Percentiles rank a stretch among this genome's conserved stretches.
These are phyloP conservation scores for Stegophylla sp. DNA, from an alignment of 2,888 invertebrate genomes.

Conservation along the genomic window DNA sequence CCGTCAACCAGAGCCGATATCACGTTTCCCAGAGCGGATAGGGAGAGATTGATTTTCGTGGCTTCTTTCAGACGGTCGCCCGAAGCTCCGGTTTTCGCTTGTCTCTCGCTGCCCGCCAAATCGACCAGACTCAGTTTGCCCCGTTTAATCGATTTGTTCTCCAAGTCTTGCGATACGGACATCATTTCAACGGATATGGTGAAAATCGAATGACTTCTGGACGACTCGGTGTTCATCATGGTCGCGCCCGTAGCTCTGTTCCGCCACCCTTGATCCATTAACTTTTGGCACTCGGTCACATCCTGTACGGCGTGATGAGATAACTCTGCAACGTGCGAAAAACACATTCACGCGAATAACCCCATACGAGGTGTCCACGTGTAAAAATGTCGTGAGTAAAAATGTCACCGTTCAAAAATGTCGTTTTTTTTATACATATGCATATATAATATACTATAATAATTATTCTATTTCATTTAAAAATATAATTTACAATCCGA, in stretches of 20 bases:
- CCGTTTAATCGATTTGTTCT: slow-evolving; percentile 67
- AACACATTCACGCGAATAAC: too few relatives aligned
- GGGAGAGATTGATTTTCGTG: slow-evolving; percentile 85
- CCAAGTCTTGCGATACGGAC: slow-evolving; percentile 65
- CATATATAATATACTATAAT: too few relatives aligned
- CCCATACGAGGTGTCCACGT: too few relatives aligned
- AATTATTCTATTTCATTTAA: too few relatives aligned
- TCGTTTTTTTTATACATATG: too few relatives aligned
- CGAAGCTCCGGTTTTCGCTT: slow-evolving; percentile 83
- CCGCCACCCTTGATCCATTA: slow-evolving; percentile 79
- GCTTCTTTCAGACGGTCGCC: slow-evolving; percentile 87
- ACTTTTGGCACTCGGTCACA: slow-evolving; percentile 76
- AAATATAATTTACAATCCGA: too few relatives aligned
- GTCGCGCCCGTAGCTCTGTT: slow-evolving; percentile 85
- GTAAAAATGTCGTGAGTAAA: too few relatives aligned
- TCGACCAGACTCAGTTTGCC: slow-evolving; percentile 87
- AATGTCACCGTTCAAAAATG: too few relatives aligned
- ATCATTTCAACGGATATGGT: slow-evolving; percentile 84
- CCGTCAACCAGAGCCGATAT: slow-evolving; percentile 86
- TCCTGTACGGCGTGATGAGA: slow-evolving; percentile 80
- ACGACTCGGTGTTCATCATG: slow-evolving; percentile 86
- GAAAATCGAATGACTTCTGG: slow-evolving; percentile 87
- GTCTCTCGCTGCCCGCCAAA: slow-evolving; percentile 86
- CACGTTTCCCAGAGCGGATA: slow-evolving; percentile 87
- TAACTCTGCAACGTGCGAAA: slow-evolving; percentile 68